phyloP scores from a whole-genome alignment of 2,113 vertebrate genomes.

The Notothenia coriiceps region DNA sequence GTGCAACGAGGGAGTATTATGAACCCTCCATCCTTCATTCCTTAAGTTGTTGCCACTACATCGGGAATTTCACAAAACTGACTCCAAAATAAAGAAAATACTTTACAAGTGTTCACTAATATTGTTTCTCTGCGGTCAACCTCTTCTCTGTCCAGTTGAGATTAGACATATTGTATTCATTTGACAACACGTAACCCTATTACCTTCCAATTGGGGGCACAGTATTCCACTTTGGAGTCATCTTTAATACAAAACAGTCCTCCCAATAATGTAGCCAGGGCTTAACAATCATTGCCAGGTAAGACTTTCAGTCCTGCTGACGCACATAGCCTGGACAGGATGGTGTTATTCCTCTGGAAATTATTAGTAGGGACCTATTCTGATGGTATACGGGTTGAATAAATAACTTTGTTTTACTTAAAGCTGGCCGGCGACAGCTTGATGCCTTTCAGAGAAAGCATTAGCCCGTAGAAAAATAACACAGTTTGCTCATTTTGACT shows the following conservation, averaged over 20 bases:
- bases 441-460: slow-evolving; percentile 39
- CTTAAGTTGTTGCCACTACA: neutral
- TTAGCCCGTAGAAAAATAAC: slow-evolving; percentile 28
- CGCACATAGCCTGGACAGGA: slow-evolving; percentile 15
- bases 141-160: slow-evolving; percentile 17
- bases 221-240: slow-evolving; percentile 42
- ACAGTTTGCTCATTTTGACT: slow-evolving; percentile 26
- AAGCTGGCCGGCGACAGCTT: slow-evolving; percentile 42
- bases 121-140: slow-evolving; percentile 12
- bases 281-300: slow-evolving; percentile 55
- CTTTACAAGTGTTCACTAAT: neutral
- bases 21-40: slow-evolving; percentile 12
- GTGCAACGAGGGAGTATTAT: slow-evolving; percentile 1
- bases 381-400: slow-evolving; percentile 56
- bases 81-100: neutral
- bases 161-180: slow-evolving; percentile 45
- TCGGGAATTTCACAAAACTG: neutral
- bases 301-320: slow-evolving; percentile 46
- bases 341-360: slow-evolving; percentile 60
- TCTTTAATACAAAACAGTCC: slow-evolving; percentile 60
- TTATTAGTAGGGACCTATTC: slow-evolving; percentile 32
- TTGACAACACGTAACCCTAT: slow-evolving; percentile 27
- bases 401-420: slow-evolving; percentile 45
- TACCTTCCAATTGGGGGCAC: slow-evolving; percentile 35
- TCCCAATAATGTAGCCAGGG: slow-evolving; percentile 34